Evolutionary conservation across 2,888 invertebrate species (phyloP).

Genomic region (Philereme transversata): DNA sequence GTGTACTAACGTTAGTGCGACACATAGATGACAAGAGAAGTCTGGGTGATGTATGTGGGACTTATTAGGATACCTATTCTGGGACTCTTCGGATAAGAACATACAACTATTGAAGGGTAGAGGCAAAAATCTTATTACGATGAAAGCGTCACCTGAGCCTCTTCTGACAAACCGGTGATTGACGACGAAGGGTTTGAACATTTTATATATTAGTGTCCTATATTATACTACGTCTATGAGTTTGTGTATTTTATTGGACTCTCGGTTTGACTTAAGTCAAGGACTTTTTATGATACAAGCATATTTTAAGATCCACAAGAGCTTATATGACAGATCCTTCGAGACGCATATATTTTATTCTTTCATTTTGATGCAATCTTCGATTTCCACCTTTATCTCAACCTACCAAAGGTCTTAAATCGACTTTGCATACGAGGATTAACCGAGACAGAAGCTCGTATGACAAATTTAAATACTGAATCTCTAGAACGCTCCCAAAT

Average conservation of each 20-base stretch:
- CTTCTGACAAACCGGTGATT: not conserved
- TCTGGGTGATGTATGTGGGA: conserved; percentile 36
- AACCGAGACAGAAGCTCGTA: conserved; percentile 7
- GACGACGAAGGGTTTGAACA: not conserved
- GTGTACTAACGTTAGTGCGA: conserved; percentile 24
- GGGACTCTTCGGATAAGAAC: not conserved
- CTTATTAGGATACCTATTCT: conserved; percentile 26
- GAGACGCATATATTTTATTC: not conserved
- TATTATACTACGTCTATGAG: too few species aligned
- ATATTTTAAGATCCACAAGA: too few species aligned
- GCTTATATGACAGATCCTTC: conserved; percentile 1
- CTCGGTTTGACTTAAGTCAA: too few species aligned
- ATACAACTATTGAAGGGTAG: not conserved
- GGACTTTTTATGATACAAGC: too few species aligned
- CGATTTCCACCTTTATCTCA: conserved; percentile 4
- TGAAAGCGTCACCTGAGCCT: not conserved
- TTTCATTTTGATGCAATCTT: not conserved
- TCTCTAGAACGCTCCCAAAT: conserved; percentile 16
- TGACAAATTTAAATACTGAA: conserved; percentile 26
- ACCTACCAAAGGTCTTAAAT: conserved; percentile 3
- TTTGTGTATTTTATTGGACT: too few species aligned
- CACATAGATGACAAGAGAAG: conserved; percentile 33
- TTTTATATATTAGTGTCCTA: too few species aligned
- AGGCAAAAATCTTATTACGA: not conserved
- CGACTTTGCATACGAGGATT: not conserved